Base-by-base conservation (phyloP, 2,888 invertebrate species). In the Clanis bilineata region DNA sequence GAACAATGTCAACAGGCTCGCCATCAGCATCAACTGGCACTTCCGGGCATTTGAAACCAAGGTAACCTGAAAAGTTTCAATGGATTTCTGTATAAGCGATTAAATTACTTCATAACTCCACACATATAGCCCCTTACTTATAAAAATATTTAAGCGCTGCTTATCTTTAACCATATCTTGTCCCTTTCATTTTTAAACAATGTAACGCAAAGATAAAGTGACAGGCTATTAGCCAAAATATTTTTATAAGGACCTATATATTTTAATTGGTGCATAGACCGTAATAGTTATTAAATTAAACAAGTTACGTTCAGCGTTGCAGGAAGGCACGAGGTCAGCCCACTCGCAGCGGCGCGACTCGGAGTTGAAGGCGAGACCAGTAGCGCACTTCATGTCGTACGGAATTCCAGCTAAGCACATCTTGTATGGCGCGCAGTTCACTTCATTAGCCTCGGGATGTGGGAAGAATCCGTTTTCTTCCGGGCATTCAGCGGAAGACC, bases 381-480 rank as follows among this genome's bases (percentile, higher is more conserved):
- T 94, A 0, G 97, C 23, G 95, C 97, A 97, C 68, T 94, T 92
- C 78, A 96, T 94, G 25, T 85, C 80, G 12, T 76, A 61, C 21
- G 85, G 74, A 0, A 90, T 86, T 5, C 97, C 97, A 6, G 93
- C 94, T 0, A 95, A 95, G 72, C 97, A 97, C 77, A 96, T 95
- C 82, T 94, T 94, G 80, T 96, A 97, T 73, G 94, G 94, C 0
- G 96, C 96, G 70, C 97, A 97, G 68, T 95, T 75, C 12, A 67
- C 67, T 0, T 76, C 57, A 1, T 62, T 63, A 0, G 78, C 69
- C 4, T 59, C 47, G 0, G 80, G 71, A 0, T 83, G 80, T 47
- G 93, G 91, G 86, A 94, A 97, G 83, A 96, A 95, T 0, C 97
- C 97, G 70, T 94, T 97, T 76, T 95, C 96, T 77, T 95, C 96